Base-by-base conservation (phyloP, 2,888 invertebrate species). In the Rhagophthalmus giganteus region DNA sequence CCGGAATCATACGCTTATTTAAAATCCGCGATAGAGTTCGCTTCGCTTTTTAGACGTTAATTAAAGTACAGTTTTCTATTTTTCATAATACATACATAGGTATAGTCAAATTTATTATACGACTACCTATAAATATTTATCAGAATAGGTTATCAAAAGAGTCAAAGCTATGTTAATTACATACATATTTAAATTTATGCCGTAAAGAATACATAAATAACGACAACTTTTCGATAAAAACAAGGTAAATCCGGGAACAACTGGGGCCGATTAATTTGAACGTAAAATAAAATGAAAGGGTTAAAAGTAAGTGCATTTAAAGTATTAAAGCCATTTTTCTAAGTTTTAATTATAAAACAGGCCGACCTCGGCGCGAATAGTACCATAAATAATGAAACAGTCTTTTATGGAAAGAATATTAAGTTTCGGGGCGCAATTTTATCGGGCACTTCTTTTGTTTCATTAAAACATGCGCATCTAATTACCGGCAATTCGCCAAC, bases 401-500 rank as follows among this genome's bases (percentile, higher is more conserved):
- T 39, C 46, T 34, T 52, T 48, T 48, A 51, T 47, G 38, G 55
- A 55, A 46, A 40, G 56, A 56, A 56, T 56, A 56, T 53, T 56
- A 56, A 56, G 52, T 56, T 53, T 42, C 35, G 37, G 35, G 38
- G 31, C 44, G 52, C 52, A 53, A 40, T 46, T 49, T 49, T 44
- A 39, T 56, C 42, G 38, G 45, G 35, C 41, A 47, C 46, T 52
- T 53, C 53, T 56, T 56, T 53, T 52, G 52, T 52, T 47, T 52
- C 53, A 56, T 56, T 56, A 56, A 56, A 56, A 53, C 53, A 56
- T 49, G 53, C 56, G 56, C 56, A 56, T 56, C 56, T 56, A 56
- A 56, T 56, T 56, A 56, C 52, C 15, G n/a, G 25, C 38, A 35
- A 51, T 45, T 45, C 39, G 11, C 40, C 45, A 45, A 30, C 51